phyloP scores from a whole-genome alignment of 2,113 vertebrate genomes.

The Marmota flaviventris region DNA sequence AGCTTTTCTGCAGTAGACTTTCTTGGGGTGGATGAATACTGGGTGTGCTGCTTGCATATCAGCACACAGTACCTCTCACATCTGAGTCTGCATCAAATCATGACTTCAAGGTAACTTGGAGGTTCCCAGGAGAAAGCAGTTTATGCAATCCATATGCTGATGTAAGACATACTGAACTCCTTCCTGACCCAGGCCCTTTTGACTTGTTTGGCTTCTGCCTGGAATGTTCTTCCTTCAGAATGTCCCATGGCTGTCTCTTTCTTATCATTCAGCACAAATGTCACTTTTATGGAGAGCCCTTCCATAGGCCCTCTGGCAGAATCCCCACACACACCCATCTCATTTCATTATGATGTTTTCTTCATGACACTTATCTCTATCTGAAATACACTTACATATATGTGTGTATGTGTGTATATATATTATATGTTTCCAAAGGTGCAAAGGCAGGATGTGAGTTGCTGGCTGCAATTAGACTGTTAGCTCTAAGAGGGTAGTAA shows the following conservation, averaged over 20 bases:
- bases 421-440: not conserved
- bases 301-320: not conserved
- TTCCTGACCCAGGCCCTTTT: not conserved
- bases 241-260: not conserved
- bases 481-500: not conserved
- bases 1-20: not conserved
- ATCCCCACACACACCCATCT: not conserved
- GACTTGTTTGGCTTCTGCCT: not conserved
- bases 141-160: not conserved
- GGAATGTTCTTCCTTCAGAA: not conserved
- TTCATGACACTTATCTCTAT: not conserved
- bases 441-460: no score
- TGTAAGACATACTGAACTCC: not conserved
- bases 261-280: not conserved
- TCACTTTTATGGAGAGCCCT: not conserved
- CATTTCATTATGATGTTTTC: not conserved
- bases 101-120: not conserved
- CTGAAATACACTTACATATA: not conserved
- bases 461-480: not conserved
- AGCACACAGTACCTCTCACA: not conserved
- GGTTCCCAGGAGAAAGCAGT: not conserved
- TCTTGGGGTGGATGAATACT: no score
- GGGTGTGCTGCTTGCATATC: not conserved
- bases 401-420: not conserved
- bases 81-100: not conserved